phyloP scores from a whole-genome alignment of 2,113 vertebrate genomes.

The Sclerurus mexicanus region DNA sequence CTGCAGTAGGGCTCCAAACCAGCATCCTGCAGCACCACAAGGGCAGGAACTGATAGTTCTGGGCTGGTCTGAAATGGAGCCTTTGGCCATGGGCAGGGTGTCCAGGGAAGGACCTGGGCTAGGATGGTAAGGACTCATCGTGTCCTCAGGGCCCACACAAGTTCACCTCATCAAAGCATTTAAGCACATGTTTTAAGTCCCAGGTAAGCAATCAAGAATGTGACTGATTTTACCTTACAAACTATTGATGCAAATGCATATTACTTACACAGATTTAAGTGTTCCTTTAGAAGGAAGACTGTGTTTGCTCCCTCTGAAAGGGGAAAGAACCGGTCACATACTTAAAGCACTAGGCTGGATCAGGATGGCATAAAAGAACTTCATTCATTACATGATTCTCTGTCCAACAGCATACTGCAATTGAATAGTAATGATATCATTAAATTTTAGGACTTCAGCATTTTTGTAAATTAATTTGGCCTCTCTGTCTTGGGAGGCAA shows the following conservation, averaged over 20 bases:
- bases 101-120: background rate
- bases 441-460: conserved; percentile 60
- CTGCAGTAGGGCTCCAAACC: background rate
- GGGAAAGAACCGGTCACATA: background rate
- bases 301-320: background rate
- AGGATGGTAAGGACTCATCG: rapidly evolving
- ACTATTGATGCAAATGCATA: background rate
- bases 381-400: background rate
- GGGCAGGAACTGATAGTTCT: background rate
- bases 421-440: conserved; percentile 56
- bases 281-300: background rate
- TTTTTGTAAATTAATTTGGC: conserved; percentile 62
- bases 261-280: background rate
- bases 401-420: background rate
- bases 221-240: background rate
- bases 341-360: background rate
- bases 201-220: background rate
- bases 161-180: background rate
- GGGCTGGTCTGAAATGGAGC: background rate
- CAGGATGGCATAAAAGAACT: background rate
- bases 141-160: background rate
- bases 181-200: background rate
- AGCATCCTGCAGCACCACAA: background rate
- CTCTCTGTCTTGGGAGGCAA: conserved; percentile 40
- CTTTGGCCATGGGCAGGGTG: background rate